These are phyloP conservation scores for Acanthosoma haemorrhoidale DNA, from an alignment of 2,888 invertebrate genomes.

Conservation along the genomic window DNA sequence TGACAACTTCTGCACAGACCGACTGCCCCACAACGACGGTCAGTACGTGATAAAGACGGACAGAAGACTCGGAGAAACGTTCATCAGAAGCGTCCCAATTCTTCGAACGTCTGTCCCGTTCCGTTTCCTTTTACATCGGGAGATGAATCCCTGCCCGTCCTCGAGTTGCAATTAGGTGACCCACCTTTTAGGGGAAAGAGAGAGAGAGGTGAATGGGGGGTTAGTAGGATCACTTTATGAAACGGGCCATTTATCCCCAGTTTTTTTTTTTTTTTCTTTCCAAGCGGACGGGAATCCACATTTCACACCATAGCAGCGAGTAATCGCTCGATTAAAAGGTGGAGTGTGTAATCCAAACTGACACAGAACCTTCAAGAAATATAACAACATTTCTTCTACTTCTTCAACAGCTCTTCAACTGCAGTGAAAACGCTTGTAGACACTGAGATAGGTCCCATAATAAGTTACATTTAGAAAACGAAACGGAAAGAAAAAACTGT, in stretches of 20 bases:
- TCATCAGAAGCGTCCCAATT: neutral
- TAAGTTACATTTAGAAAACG: no score
- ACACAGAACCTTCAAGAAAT: neutral
- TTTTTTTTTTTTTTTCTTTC: no score
- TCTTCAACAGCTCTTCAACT: no score
- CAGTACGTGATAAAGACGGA: neutral
- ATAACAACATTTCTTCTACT: no score
- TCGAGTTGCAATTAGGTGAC: slow-evolving; percentile 4
- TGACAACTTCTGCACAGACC: no score
- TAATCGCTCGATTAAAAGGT: neutral
- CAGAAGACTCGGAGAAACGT: neutral
- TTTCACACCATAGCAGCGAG: neutral
- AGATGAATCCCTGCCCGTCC: neutral
- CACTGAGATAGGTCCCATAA: no score
- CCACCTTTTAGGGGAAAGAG: neutral
- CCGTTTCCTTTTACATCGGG: neutral
- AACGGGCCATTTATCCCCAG: neutral
- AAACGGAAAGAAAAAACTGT: no score
- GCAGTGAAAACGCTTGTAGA: no score
- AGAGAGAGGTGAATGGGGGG: no score
- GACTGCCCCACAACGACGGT: no score
- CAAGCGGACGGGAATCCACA: slow-evolving; percentile 5
- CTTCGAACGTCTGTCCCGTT: neutral
- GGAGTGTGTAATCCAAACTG: neutral
- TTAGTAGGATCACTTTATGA: neutral